Base-by-base conservation (phyloP, 2,888 invertebrate species). In the Hemicrepidius hirtus region DNA sequence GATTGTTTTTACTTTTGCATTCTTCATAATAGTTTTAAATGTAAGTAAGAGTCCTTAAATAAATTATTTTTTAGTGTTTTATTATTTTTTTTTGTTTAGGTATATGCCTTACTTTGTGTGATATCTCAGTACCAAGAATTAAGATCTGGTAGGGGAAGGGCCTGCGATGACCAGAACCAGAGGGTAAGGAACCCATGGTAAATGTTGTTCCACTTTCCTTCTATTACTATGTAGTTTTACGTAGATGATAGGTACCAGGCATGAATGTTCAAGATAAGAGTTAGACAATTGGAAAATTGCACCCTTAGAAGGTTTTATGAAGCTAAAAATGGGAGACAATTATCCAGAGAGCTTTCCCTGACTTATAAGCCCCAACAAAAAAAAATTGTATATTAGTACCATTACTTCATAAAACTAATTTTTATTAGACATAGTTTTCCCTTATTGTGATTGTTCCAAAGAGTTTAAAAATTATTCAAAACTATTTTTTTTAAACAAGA, bases 121-220 rank as follows among this genome's bases (percentile, higher is more conserved):
- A 90, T 95, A 82, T 95, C 95, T 3, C 95, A 95, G 85, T 95
- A 94, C 83, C 96, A 96, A 86, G 95, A 95, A 82, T 93, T 94
- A 82, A 87, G 89, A 72, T 91, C 90, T 6, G 93, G 94, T 4
- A 88, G 93, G 62, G 95, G 94, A 18, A 92, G 93, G 55, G 92
- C 92, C 2, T 89, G 90, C 62, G 91, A 92, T 79, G 92, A 93
- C 80, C 88, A 89, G 83, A 90, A 90, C 84, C 84, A 87, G 79
- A 85, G 88, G 86, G 90, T 90, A 85, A 87, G 87, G 24, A 62
- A 32, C 53, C 50, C 46, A 66, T 71, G 66, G 66, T 66, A 71
- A 71, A 70, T 69, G 64, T 68, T 63, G 50, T 63, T 74, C 40
- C 57, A 62, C 50, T 49, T 65, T 41, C 49, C 57, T 60, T 37